Base-by-base conservation (phyloP, 2,888 invertebrate species). In the Teleiodes luculella region DNA sequence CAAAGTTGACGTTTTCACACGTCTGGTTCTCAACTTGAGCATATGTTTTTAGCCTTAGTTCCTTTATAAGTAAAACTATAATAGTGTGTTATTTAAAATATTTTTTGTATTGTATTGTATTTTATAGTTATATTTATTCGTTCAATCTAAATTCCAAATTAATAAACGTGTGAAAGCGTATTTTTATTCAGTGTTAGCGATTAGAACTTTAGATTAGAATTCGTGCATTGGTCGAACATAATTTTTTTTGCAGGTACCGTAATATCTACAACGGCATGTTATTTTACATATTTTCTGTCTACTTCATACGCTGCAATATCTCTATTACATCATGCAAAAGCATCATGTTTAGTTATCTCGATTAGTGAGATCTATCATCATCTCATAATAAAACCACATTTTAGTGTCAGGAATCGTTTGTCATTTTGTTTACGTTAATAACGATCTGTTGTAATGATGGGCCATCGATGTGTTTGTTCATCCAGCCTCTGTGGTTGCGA, bases 401-500 rank as follows among this genome's bases (percentile, higher is more conserved):
- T 37, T 37, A 3, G 16, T 14, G 1, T 6, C 8, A 11, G 13
- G 1, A 5, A n/a, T 24, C 24, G 24, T 24, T 43, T 43, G 3
- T n/a, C 43, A 43, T 41, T n/a, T 43, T 8, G 5, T 37, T 51
- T 31, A 18, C 41, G 28, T 51, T 33, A 24, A 16, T 41, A 51
- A 41, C 51, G 41, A 41, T 13, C 5, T 16, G 39, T 37, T 41
- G 30, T 11, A 28, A 28, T 45, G 45, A 37, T 35, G 14, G 47
- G 31, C 11, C 41, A 18, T 31, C 18, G 4, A 61, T 58, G 52
- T 53, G 54, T 56, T 56, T 43, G 43, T 28, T 43, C 28, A 24
- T 43, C 43, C 61, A 58, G 55, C 46, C 58, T 57, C 3, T 24
- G 24, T 24, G 3, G 57, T 53, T 41, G 58, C 66, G 54, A 45